Evolutionary conservation across 2,888 invertebrate species (phyloP).

Genomic region (Tipula unca): DNA sequence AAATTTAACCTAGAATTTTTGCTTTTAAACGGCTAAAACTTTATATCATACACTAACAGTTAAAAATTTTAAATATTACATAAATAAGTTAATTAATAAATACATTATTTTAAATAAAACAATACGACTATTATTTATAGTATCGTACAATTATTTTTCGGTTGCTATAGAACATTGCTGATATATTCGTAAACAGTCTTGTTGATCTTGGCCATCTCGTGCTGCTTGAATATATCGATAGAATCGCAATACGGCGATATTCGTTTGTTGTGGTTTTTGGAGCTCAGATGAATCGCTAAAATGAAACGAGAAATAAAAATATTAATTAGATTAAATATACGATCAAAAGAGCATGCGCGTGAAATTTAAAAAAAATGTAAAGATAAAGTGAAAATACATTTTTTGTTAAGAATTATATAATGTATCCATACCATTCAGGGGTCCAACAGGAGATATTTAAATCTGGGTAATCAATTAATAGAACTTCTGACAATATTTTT

Average conservation of each 20-base stretch:
- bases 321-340: too few species aligned
- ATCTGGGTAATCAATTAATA: too few species aligned
- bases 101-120: neutral
- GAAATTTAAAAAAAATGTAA: too few species aligned
- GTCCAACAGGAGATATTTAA: too few species aligned
- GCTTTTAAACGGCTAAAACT: neutral
- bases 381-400: too few species aligned
- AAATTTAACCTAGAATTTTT: neutral
- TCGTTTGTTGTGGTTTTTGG: constrained; percentile 55
- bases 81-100: neutral
- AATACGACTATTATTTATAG: neutral
- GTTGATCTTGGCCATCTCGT: constrained; percentile 71
- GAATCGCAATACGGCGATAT: constrained; percentile 63
- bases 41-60: neutral
- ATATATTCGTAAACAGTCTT: constrained; percentile 61
- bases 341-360: too few species aligned
- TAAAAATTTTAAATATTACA: neutral
- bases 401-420: too few species aligned
- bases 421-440: too few species aligned
- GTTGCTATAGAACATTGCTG: constrained; percentile 61
- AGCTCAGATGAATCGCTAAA: constrained; percentile 68
- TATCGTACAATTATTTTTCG: constrained; percentile 37
- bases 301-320: constrained; percentile 28
- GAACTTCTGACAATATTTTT: too few species aligned
- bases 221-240: constrained; percentile 74